Conservation (phyloP, 2,888 invertebrate species). For the Athalia cordata region DNA sequence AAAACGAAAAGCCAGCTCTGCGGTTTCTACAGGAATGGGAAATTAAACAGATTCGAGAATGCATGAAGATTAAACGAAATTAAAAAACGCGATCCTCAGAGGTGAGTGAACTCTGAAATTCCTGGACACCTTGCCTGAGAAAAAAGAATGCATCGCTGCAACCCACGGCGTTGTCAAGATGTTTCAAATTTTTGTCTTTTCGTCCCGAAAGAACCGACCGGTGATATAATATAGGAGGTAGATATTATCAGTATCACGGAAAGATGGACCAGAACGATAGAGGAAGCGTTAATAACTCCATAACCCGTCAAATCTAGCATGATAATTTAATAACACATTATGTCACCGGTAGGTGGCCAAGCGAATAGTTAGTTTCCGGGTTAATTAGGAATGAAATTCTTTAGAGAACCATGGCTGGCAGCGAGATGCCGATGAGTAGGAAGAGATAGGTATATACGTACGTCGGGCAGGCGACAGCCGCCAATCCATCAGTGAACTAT, state of each 20-base stretch:
- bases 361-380: conserved; percentile 55
- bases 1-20: too few species aligned
- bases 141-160: conserved; percentile 2
- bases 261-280: conserved; percentile 32
- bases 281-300: conserved; percentile 40
- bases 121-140: neutral
- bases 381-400: conserved; percentile 62
- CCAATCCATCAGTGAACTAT: conserved; percentile 58
- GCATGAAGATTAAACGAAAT: neutral
- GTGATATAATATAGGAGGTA: conserved; percentile 31
- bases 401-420: conserved; percentile 49
- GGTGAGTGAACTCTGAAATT: conserved; percentile 1
- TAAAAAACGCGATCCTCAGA: neutral
- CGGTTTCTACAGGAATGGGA: too few species aligned
- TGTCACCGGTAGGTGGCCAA: conserved; percentile 47
- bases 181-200: conserved; percentile 20
- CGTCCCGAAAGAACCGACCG: conserved; percentile 11
- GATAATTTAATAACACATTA: conserved; percentile 58
- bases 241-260: conserved; percentile 21
- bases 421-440: conserved; percentile 56
- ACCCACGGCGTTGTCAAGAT: conserved; percentile 20
- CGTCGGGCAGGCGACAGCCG: conserved; percentile 56
- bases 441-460: conserved; percentile 53
- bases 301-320: conserved; percentile 47
- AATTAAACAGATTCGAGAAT: neutral